Evolutionary conservation across 1,140 invertebrate species (phyloP), one percentile per base, ranked within the genome.

Genomic region (Papilio aristodemus): DNA sequence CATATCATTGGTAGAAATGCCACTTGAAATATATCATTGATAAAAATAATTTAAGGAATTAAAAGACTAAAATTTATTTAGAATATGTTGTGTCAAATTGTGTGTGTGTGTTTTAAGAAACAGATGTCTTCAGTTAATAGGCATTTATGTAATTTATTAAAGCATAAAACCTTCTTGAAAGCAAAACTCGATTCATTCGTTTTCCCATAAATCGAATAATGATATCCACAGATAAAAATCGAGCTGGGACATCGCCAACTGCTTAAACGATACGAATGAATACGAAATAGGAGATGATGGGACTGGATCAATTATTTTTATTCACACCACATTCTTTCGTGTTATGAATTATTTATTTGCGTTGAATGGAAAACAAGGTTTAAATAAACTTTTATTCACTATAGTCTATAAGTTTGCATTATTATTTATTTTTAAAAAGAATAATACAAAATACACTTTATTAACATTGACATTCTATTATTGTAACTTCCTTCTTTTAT

Each of bases 301-400:
- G 14, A 39, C 59, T 19, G 59, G 36, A 62, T 38, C 59, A 62
- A 62, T 62, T 37, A 39, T 62, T 62, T 62, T 62, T 39, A 36
- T 62, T 62, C 59, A 62, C 59, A 62, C 59, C 32, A 38, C 59
- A 62, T 62, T 37, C 27, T 38, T 62, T 62, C 59, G 59, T 62
- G 59, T 17, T 62, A 37, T 62, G 59, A 62, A 62, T 62, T 37
- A 62, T 62, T 36, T 62, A 62, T 62, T 3, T 32, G 6, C 8
- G 9, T 38, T 11, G n/a, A 38, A 37, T 38, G 3, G 17, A 50
- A 50, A 50, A 50, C n/a, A 57, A 27, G n/a, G n/a, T 2, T 17
- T 10, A 36, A 59, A 0, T 38, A 2, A 1, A 39, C 11, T 54
- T 54, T 59, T 22, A 10, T 36, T 17, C 14, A 22, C 9, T 37